A percentile compares a stretch with the other conserved stretches of the same genome.
These are phyloP conservation scores for Rousettus madagascariensis DNA, from an alignment of 2,797 vertebrate species.

Conservation along the genomic window DNA sequence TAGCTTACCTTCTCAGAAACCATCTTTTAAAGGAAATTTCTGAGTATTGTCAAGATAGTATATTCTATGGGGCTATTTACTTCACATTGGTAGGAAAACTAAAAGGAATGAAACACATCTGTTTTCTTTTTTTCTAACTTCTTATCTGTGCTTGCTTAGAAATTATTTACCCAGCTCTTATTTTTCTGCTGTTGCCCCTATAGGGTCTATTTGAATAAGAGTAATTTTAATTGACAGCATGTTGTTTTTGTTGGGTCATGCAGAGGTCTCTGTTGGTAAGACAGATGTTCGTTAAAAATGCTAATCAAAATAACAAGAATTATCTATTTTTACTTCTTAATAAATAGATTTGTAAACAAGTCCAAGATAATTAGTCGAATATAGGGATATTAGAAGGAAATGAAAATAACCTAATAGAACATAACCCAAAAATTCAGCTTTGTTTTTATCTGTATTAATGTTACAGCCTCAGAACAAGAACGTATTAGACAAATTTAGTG, in stretches of 20 bases:
- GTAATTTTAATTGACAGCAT: constrained; percentile 73
- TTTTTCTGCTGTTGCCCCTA: constrained; percentile 31
- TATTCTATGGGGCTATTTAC: constrained; percentile 36
- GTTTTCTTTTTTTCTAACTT: constrained; percentile 16
- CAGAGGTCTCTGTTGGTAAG: constrained; percentile 67
- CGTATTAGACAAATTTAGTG: neutral
- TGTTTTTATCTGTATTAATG: neutral
- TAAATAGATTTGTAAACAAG: constrained; percentile 54
- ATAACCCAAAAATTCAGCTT: neutral
- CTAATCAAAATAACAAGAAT: neutral
- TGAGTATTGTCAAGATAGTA: constrained; percentile 34
- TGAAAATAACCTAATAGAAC: constrained; percentile 36
- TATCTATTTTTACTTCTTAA: constrained; percentile 51
- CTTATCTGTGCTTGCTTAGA: constrained; percentile 24
- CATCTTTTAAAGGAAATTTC: constrained; percentile 50
- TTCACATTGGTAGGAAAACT: constrained; percentile 38
- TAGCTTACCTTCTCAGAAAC: neutral
- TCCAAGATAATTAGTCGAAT: constrained; percentile 68
- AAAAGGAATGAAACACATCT: constrained; percentile 37
- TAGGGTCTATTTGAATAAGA: neutral
- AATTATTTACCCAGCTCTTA: constrained; percentile 47
- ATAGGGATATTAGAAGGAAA: constrained; percentile 43
- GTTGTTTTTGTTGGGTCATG: constrained; percentile 52
- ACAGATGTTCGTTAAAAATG: constrained; percentile 24
- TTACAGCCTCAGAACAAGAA: constrained; percentile 26